Evolutionary conservation across 1,140 invertebrate species (phyloP).

Genomic region (Drosophila santomea): DNA sequence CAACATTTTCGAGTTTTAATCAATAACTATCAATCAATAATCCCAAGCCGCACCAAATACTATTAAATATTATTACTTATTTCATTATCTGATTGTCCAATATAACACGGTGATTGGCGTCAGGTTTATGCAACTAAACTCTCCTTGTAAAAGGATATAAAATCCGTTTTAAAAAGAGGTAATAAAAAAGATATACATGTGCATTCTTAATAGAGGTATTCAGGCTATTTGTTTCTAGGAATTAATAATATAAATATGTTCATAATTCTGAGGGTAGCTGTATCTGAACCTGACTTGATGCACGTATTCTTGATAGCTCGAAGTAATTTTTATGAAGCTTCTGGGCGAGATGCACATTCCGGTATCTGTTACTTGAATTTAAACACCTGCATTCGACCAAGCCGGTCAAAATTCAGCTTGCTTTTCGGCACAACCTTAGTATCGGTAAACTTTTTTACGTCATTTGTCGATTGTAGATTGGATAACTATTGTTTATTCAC

Average conservation of each 20-base stretch:
- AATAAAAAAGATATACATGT: no score
- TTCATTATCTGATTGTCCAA: background rate
- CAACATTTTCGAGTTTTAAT: background rate
- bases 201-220: background rate
- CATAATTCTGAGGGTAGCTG: background rate
- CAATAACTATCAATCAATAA: background rate
- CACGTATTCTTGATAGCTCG: background rate
- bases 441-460: no score
- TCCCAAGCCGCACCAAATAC: background rate
- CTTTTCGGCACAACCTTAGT: background rate
- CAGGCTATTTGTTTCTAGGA: no score
- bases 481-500: no score
- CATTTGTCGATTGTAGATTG: no score
- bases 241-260: no score
- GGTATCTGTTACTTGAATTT: background rate
- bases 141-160: no score
- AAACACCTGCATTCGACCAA: background rate
- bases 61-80: conserved; percentile 6
- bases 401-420: background rate
- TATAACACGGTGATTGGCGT: no score
- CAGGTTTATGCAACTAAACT: no score
- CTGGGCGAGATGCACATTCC: background rate
- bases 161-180: no score
- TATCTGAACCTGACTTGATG: background rate
- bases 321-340: background rate